Base-by-base conservation (phyloP, 2,888 invertebrate genomes). In the Branchinecta sandiegonensis region DNA sequence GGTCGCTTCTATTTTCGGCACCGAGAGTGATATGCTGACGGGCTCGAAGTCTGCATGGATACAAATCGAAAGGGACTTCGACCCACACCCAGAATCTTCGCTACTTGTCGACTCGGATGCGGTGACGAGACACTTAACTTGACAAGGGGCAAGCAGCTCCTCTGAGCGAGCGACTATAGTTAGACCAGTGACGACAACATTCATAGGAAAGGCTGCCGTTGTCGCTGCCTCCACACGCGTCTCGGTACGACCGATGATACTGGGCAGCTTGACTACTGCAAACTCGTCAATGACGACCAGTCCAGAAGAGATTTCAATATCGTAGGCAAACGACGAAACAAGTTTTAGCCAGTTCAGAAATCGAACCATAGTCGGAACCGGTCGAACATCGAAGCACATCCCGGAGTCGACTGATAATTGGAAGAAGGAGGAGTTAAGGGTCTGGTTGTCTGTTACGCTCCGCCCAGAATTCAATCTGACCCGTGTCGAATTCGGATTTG, bases 21-120 rank as follows among this genome's bases (percentile, higher is more conserved):
- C 23, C 8, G 63, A 56, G n/a, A 56, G 63, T 11, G 63, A 56
- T 8, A 56, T 17, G 10, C n/a, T 23, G n/a, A 56, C 10, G 8
- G 63, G 63, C 8, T 56, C 63, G 8, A 56, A 23, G 23, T 56
- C 63, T 10, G 63, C n/a, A 56, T 56, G 63, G 63, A 56, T 56
- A 10, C 63, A 56, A 2, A 56, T 56, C 9, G 63, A 56, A 23
- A 37, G 37, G 37, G 37, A 37, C 37, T 37, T 37, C 5, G 37
- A 37, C 37, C 2, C 37, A 37, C 6, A 37, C 37, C 37, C 37
- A 37, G 37, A 37, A 37, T 37, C 37, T 37, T 2, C 37, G 37
- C 37, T 37, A 6, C 37, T 37, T 5, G 4, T 37, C 37, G 37
- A 6, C 37, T 37, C 37, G 0, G 37, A 37, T 0, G 37, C 37